These are phyloP conservation scores for Carduelis carduelis DNA, from an alignment of 2,797 vertebrate species.

Conservation along the genomic window DNA sequence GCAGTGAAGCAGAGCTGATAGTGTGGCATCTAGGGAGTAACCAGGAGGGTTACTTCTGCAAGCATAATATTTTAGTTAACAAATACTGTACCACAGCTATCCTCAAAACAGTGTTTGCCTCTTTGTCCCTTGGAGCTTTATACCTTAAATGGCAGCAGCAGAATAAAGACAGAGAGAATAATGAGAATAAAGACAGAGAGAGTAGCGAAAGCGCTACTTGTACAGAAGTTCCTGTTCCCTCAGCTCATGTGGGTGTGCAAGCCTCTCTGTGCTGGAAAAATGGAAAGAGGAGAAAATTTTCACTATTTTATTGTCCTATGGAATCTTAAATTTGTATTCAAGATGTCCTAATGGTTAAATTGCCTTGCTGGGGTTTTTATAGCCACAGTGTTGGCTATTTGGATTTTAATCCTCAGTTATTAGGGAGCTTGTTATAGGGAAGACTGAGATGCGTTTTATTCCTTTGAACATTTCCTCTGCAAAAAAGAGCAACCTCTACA, in stretches of 20 bases:
- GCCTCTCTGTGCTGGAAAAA: background rate
- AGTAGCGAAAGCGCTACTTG: accelerated
- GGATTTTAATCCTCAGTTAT: background rate
- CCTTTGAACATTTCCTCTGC: background rate
- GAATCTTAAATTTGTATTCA: background rate
- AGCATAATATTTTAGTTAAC: background rate
- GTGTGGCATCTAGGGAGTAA: background rate
- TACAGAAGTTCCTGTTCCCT: background rate
- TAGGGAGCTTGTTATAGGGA: background rate
- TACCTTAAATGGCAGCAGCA: background rate
- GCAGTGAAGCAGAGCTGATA: background rate
- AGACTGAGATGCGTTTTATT: background rate
- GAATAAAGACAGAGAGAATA: background rate
- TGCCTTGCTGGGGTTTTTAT: background rate
- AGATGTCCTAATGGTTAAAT: background rate
- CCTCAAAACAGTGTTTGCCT: background rate
- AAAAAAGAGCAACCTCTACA: background rate
- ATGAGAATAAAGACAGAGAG: background rate
- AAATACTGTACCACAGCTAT: background rate
- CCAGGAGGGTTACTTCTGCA: background rate
- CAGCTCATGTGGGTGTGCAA: accelerated
- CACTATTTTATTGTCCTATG: background rate
- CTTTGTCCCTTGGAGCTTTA: background rate
- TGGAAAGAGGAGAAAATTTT: background rate
- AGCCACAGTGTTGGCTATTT: background rate